A percentile compares a stretch with the other conserved stretches of the same genome.
phyloP scores from a whole-genome alignment of 2,888 invertebrate species.

The Tachina fera region DNA sequence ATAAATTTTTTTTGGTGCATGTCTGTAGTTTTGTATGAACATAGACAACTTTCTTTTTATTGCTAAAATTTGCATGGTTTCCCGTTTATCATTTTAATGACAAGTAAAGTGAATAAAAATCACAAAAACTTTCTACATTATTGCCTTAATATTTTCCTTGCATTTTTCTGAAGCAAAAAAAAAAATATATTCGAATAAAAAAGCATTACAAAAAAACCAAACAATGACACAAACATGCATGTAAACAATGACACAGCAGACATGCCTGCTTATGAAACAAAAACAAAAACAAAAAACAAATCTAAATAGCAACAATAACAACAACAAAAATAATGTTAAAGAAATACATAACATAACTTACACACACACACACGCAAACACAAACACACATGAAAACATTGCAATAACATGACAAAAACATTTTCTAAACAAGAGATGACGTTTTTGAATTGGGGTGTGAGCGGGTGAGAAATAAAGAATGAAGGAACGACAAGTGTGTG shows the following conservation, averaged over 20 bases:
- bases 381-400: neutral
- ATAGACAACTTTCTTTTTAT: too few species aligned
- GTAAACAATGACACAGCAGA: constrained; percentile 56
- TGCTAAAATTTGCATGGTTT: neutral
- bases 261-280: constrained; percentile 40
- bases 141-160: neutral
- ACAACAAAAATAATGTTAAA: constrained; percentile 34
- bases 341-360: constrained; percentile 2
- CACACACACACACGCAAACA: neutral
- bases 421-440: constrained; percentile 4
- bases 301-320: constrained; percentile 30
- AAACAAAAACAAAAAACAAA: constrained; percentile 8
- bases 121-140: neutral
- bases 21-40: too few species aligned
- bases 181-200: neutral
- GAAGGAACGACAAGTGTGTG: constrained; percentile 52
- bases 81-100: neutral
- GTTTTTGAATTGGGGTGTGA: neutral
- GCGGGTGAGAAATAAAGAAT: neutral
- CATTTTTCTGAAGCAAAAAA: constrained; percentile 6
- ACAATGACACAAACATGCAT: constrained; percentile 50
- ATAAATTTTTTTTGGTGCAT: neutral
- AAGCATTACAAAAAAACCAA: neutral
- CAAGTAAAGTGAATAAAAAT: neutral
- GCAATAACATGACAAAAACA: neutral